Evolutionary conservation across 2,113 vertebrate genomes (phyloP).

Genomic region (Halcyon malimbica): DNA sequence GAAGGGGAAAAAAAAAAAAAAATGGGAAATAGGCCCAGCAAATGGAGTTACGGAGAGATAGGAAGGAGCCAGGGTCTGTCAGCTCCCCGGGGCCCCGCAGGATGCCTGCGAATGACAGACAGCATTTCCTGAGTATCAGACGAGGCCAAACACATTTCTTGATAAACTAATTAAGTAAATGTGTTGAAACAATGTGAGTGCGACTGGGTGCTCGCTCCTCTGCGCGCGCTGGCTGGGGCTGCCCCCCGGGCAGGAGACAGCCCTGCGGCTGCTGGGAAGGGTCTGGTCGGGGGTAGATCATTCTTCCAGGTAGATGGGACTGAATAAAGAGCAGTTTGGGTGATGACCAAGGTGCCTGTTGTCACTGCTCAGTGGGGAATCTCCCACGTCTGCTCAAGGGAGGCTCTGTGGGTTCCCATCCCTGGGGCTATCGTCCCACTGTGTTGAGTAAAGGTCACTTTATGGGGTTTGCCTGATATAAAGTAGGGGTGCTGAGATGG

Average conservation of each 20-base stretch:
- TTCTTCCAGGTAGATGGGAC: no score
- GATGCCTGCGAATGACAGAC: slow-evolving; percentile 54
- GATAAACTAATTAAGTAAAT: slow-evolving; percentile 72
- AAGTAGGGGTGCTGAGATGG: background rate
- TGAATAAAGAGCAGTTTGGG: background rate
- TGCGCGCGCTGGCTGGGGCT: background rate
- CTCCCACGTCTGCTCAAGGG: background rate
- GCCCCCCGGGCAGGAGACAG: background rate
- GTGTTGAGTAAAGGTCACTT: background rate
- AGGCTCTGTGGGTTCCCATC: background rate
- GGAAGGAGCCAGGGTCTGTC: slow-evolving; percentile 59
- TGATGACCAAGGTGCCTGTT: rapidly evolving
- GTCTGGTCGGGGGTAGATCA: background rate
- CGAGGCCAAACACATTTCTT: slow-evolving; percentile 46
- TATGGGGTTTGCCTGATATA: background rate
- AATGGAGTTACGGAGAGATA: slow-evolving; percentile 50
- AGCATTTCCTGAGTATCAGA: slow-evolving; percentile 62
- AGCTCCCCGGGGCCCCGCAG: slow-evolving; percentile 31
- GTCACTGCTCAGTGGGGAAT: background rate
- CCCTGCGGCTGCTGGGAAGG: background rate
- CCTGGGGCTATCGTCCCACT: rapidly evolving
- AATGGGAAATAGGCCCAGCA: slow-evolving; percentile 36
- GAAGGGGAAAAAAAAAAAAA: background rate
- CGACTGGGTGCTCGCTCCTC: background rate
- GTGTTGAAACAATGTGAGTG: slow-evolving; percentile 60